Evolutionary conservation across 2,113 vertebrate genomes (phyloP).

Genomic region (Camelus dromedarius): DNA sequence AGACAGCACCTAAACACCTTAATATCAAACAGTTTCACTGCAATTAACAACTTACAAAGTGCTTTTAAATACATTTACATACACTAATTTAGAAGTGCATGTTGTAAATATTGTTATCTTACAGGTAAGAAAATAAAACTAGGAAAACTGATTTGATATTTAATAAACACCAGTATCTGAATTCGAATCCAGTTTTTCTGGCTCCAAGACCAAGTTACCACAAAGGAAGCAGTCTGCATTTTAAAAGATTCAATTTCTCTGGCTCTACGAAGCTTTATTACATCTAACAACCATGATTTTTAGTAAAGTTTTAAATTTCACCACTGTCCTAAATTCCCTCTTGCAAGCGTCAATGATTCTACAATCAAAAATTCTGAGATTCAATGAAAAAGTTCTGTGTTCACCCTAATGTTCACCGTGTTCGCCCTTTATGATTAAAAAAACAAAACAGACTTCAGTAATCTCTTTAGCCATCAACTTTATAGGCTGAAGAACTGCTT

Average conservation of each 20-base stretch:
- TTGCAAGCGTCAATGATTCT: neutral
- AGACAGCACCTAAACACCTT: neutral
- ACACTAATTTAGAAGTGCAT: neutral
- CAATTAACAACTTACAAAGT: slow-evolving; percentile 30
- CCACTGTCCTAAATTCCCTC: neutral
- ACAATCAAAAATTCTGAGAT: slow-evolving; percentile 24
- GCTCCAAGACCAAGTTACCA: neutral
- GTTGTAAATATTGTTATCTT: neutral
- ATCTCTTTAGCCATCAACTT: neutral
- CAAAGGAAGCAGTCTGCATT: neutral
- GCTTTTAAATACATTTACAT: slow-evolving; percentile 32
- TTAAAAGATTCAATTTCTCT: neutral
- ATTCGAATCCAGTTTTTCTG: slow-evolving; percentile 15
- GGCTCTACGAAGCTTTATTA: neutral
- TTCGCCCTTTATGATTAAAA: neutral
- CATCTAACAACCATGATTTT: neutral
- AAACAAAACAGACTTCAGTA: neutral
- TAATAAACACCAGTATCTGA: neutral
- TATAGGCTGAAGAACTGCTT: neutral
- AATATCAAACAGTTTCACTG: neutral
- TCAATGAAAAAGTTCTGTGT: neutral
- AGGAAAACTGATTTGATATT: neutral
- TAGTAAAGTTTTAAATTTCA: slow-evolving; percentile 20
- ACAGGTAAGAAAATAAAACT: neutral
- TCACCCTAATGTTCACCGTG: neutral